A percentile compares a stretch with the other conserved stretches of the same genome.
Evolutionary conservation across 1,140 invertebrate species (phyloP).

Genomic region (Saccostrea echinata): DNA sequence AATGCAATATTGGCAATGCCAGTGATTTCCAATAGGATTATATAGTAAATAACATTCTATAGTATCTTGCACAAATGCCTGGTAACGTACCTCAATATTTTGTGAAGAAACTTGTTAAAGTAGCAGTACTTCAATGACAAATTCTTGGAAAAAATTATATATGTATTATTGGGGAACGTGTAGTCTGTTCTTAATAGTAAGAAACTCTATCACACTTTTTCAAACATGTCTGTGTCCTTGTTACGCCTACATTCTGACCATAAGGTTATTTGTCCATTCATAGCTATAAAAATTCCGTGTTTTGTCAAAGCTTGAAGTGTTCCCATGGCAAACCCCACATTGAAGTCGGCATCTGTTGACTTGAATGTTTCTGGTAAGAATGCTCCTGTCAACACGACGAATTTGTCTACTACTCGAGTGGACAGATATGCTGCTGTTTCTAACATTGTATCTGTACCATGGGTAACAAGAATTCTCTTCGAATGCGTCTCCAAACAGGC

Average conservation of each 20-base stretch:
- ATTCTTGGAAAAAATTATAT: no score
- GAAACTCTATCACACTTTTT: not conserved
- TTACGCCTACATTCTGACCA: slow-evolving; percentile 50
- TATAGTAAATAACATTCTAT: no score
- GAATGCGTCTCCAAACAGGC: slow-evolving; percentile 43
- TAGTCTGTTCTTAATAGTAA: not conserved
- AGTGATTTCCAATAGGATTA: no score
- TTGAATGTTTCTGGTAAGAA: slow-evolving; percentile 69
- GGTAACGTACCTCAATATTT: no score
- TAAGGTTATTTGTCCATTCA: slow-evolving; percentile 58
- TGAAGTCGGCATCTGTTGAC: slow-evolving; percentile 70
- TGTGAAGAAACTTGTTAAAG: no score
- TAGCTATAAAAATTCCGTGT: slow-evolving; percentile 63
- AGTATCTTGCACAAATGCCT: no score
- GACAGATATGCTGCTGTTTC: slow-evolving; percentile 65
- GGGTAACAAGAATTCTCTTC: slow-evolving; percentile 64
- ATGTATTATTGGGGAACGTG: no score
- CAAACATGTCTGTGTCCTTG: slow-evolving; percentile 46
- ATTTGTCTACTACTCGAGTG: slow-evolving; percentile 40
- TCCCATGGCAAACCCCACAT: slow-evolving; percentile 69
- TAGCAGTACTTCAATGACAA: no score
- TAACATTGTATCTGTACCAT: slow-evolving; percentile 69
- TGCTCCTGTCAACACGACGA: slow-evolving; percentile 63
- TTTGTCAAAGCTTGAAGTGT: slow-evolving; percentile 53
- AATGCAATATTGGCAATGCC: no score